Conservation (phyloP, 2,797 vertebrate species). For the Apogon talboti region DNA sequence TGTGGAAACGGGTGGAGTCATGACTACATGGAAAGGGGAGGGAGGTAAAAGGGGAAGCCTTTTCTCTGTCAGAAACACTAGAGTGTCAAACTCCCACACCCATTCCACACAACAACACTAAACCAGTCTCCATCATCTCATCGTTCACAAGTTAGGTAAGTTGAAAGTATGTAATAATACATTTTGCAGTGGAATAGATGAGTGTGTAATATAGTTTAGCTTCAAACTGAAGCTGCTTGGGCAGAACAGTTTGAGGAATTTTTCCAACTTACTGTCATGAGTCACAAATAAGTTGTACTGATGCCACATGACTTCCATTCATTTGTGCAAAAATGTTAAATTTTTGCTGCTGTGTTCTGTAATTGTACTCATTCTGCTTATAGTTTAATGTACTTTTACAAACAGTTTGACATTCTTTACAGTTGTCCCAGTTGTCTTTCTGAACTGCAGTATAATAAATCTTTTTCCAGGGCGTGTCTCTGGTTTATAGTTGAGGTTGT, state of each 20-base stretch:
- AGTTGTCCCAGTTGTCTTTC: neutral
- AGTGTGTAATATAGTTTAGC: neutral
- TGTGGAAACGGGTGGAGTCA: conserved; percentile 64
- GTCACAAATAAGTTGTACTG: neutral
- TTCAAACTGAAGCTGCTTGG: neutral
- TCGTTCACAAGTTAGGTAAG: conserved; percentile 70
- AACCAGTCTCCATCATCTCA: conserved; percentile 62
- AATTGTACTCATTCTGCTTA: neutral
- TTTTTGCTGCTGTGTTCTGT: neutral
- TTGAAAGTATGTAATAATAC: neutral
- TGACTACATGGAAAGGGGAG: conserved; percentile 49
- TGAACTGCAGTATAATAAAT: conserved; percentile 10
- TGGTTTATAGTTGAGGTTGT: conserved; percentile 15
- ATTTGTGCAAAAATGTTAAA: neutral
- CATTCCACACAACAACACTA: conserved; percentile 47
- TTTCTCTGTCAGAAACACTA: conserved; percentile 32
- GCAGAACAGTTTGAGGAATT: neutral
- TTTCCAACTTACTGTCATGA: conserved; percentile 7
- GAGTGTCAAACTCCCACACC: conserved; percentile 75
- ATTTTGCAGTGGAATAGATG: neutral
- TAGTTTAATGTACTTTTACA: neutral
- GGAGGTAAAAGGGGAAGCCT: conserved; percentile 52
- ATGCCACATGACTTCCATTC: conserved; percentile 1
- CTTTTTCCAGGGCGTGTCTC: conserved; percentile 74
- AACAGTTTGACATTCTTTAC: neutral